A percentile compares a stretch with the other conserved stretches of the same genome.
phyloP scores from a whole-genome alignment of 2,888 invertebrate genomes.

The Steinernema carpocapsae region DNA sequence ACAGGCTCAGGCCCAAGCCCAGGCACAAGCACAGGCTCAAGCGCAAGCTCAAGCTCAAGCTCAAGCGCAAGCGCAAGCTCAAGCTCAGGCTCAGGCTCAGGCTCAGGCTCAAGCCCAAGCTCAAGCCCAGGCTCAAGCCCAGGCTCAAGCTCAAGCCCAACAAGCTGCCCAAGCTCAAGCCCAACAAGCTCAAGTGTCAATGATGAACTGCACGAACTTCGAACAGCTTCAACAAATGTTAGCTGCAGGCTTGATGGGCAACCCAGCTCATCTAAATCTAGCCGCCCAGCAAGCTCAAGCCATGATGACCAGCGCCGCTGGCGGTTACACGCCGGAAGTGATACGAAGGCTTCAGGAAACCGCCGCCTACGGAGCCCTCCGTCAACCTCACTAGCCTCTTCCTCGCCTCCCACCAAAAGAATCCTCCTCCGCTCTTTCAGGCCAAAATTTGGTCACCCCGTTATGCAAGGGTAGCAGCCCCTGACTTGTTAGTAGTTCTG shows the following conservation, averaged over 20 bases:
- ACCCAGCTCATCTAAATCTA: conserved; percentile 7
- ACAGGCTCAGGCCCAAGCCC: conserved; percentile 19
- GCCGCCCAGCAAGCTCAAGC: conserved; percentile 23
- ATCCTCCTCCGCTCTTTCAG: too few species aligned
- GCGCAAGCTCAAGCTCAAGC: conserved; percentile 40
- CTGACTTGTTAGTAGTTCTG: conserved; percentile 14
- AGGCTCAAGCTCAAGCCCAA: background rate
- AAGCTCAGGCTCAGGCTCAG: conserved; percentile 31
- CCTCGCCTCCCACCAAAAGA: background rate
- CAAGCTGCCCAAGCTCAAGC: conserved; percentile 1
- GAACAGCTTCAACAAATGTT: conserved; percentile 33
- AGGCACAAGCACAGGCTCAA: conserved; percentile 30
- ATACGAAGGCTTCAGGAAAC: conserved; percentile 11
- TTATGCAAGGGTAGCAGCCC: too few species aligned
- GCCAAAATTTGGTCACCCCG: background rate
- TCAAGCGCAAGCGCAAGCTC: conserved; percentile 27
- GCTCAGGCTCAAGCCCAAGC: conserved; percentile 16
- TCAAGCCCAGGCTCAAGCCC: conserved; percentile 1
- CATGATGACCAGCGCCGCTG: conserved; percentile 14
- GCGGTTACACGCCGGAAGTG: conserved; percentile 10
- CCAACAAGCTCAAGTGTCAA: background rate
- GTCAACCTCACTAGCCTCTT: conserved; percentile 2
- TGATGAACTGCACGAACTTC: conserved; percentile 29
- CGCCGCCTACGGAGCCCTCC: conserved; percentile 22
- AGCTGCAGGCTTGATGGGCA: conserved; percentile 1